These are phyloP conservation scores for Eucidaris tribuloides DNA, from an alignment of 35 echinoderm and acorn worm species.

Conservation along the genomic window DNA sequence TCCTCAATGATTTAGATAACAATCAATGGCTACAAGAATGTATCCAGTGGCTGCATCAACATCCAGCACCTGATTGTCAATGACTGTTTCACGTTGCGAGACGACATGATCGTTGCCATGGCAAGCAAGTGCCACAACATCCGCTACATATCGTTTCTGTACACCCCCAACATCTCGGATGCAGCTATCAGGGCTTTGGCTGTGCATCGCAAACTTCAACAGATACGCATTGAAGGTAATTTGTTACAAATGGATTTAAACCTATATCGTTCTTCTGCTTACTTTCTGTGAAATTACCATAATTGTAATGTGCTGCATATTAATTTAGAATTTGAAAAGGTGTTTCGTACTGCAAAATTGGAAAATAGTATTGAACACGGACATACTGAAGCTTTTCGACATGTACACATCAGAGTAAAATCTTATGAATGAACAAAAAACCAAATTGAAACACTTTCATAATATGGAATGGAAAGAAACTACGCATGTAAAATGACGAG, in stretches of 20 bases:
- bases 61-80: conserved; percentile 76
- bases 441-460: too few species aligned
- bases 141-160: conserved; percentile 58
- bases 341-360: too few species aligned
- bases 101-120: conserved; percentile 83
- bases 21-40: conserved; percentile 85
- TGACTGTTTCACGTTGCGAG: conserved; percentile 74
- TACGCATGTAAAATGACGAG: too few species aligned
- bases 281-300: background rate
- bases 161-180: conserved; percentile 85
- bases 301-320: too few species aligned
- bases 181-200: conserved; percentile 71
- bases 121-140: conserved; percentile 84
- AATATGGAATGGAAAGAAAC: too few species aligned
- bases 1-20: conserved; percentile 63
- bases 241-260: background rate
- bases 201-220: conserved; percentile 74
- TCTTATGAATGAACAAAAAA: too few species aligned
- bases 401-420: too few species aligned
- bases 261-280: background rate
- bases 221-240: conserved; percentile 87
- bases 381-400: too few species aligned
- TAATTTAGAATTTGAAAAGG: too few species aligned
- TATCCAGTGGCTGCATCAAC: conserved; percentile 86
- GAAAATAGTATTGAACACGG: too few species aligned